Base-by-base conservation (phyloP, 2,888 invertebrate species). In the Zaprionus obscuricornis region DNA sequence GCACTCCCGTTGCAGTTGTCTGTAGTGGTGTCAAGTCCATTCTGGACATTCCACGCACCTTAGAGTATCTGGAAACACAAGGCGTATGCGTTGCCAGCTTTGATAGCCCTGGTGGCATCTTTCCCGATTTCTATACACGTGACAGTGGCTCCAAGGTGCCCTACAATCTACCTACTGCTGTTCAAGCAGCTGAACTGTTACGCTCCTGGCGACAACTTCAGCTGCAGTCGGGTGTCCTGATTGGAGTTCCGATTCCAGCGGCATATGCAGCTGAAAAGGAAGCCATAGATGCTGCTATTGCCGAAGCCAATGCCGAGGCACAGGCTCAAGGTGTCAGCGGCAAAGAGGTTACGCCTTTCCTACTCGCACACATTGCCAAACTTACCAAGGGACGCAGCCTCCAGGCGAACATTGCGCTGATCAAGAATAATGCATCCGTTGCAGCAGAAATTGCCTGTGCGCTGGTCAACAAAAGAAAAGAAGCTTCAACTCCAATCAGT, bases 21-120 rank as follows among this genome's bases (percentile, higher is more conserved):
- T 98, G 97, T 74, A 96, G 98, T 85, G 99, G 99, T 1, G 94
- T 98, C 50, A 99, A 99, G 91, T 98, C 98, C 13, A 98, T 99
- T 78, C 92, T 99, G 55, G 99, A 99, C 89, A 97, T 99, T 76
- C 95, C 94, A 2, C 94, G 95, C 87, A 99, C 99, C 0, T 91
- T 99, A 37, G 99, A 99, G 89, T 98, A 95, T 89, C 91, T 99
- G 91, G 98, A 99, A 92, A 99, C 98, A 0, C 95, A 97, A 89
- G 98, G 98, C 0, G 98, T 98, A 1, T 95, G 96, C 77, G 97
- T 98, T 0, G 94, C 95, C 24, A 93, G 95, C 0, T 95, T 93
- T 70, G 95, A 96, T 0, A 90, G 92, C n/a, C 89, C 92, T 0
- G 89, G 90, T 0, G 90, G 91, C 17, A 92, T 93, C 8, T 99